A percentile compares a stretch with the other conserved stretches of the same genome.
phyloP scores from a whole-genome alignment of 2,888 invertebrate genomes.

The Athrips mouffetella region DNA sequence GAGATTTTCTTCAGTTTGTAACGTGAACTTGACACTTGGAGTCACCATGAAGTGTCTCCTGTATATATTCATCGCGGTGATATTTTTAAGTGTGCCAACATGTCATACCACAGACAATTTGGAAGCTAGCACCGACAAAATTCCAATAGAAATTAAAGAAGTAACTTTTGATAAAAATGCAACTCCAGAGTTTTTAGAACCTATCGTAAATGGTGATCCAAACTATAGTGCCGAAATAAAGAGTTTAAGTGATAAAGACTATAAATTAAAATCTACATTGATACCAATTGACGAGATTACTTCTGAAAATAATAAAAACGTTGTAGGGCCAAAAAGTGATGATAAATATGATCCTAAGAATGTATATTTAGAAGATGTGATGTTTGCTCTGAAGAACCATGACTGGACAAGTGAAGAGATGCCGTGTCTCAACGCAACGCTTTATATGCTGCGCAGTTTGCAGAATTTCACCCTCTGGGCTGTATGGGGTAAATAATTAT shows the following conservation, averaged over 20 bases:
- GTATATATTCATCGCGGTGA: constrained; percentile 23
- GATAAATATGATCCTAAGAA: constrained; percentile 1
- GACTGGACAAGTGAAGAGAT: constrained; percentile 57
- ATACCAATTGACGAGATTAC: background rate
- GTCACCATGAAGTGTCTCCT: constrained; percentile 40
- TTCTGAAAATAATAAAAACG: background rate
- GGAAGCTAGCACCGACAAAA: background rate
- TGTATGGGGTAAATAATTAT: constrained; percentile 69
- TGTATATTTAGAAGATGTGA: constrained; percentile 63
- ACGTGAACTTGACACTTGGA: constrained; percentile 6
- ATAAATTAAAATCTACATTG: constrained; percentile 6
- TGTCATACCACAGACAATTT: constrained; percentile 15
- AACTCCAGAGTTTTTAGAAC: background rate
- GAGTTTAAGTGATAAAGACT: background rate
- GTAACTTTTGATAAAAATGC: background rate
- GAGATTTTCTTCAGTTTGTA: constrained; percentile 35
- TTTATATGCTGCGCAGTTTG: constrained; percentile 51
- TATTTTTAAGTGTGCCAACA: constrained; percentile 23
- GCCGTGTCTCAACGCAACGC: constrained; percentile 54
- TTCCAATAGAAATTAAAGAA: background rate
- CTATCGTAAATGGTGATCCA: background rate
- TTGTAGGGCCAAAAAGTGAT: constrained; percentile 2
- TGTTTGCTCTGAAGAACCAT: constrained; percentile 52
- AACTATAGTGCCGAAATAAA: background rate
- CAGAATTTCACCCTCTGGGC: constrained; percentile 78